Evolutionary conservation across 2,113 vertebrate species (phyloP), one percentile per base, ranked within the genome.

Genomic region (Plectropomus leopardus): DNA sequence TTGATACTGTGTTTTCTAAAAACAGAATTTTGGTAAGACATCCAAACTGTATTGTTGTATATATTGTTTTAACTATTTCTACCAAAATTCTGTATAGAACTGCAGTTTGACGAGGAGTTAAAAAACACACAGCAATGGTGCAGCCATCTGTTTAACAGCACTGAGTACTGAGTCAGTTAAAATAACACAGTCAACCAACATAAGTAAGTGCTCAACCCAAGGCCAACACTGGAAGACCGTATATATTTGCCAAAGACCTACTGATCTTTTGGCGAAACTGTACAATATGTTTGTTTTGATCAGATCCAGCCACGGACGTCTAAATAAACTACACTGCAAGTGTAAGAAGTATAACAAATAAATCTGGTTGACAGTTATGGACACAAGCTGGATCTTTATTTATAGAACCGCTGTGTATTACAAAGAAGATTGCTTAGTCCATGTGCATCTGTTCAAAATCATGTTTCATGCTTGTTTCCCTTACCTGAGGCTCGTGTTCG

Each of bases 401-500:
- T 44, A 65, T 9, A 1, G 4, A 50, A 34, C 64, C 8, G 45
- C 6, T 50, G 26, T n/a, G 26, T 30, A 15, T 30, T 64, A 28
- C 1, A 60, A 16, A 47, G 15, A 23, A 4, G 5, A 68, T 6
- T 26, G 8, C 0, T 0, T 24, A 23, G 14, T 45, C n/a, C n/a
- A 3, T 69, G 40, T 40, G 40, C 15, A 53, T 57, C 9, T 16
- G 19, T 40, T 72, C 9, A 57, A 45, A 44, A 4, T 24, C 2
- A 28, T 3, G 11, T 47, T 72, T 34, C 15, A 10, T 75, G 30
- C 24, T 5, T 19, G 28, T 42, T 5, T 16, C 61, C 7, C 42
- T 88, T 83, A 97, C 96, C 98, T 89, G 98, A 96, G 80, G 97
- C 94, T 84, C 96, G 96, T 90, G 97, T 94, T 92, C 97, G 93